phyloP scores from a whole-genome alignment of 2,113 vertebrate genomes.

The Malurus melanocephalus region DNA sequence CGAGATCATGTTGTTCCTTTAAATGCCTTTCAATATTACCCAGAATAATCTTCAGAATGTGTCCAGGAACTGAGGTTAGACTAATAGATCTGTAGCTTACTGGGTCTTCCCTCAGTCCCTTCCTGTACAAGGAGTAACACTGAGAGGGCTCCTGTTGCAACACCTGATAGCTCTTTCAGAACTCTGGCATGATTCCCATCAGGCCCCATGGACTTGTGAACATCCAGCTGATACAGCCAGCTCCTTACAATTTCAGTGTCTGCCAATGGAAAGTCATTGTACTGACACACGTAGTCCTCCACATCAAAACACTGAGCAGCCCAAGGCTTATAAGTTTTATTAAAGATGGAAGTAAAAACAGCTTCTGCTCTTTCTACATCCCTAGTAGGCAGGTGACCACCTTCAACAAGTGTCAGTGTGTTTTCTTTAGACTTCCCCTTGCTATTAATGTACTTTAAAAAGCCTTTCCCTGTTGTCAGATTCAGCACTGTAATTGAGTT shows the following conservation, averaged over 20 bases:
- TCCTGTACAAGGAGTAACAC: neutral
- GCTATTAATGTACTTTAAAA: neutral
- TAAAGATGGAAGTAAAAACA: neutral
- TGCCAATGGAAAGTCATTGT: neutral
- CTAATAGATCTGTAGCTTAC: neutral
- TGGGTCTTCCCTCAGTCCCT: neutral
- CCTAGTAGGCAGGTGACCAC: neutral
- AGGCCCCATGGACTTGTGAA: neutral
- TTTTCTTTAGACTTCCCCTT: neutral
- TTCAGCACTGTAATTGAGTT: neutral
- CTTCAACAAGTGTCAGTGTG: neutral
- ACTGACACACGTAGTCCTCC: neutral
- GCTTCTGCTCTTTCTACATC: neutral
- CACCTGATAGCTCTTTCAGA: neutral
- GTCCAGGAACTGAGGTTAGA: neutral
- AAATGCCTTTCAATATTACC: neutral
- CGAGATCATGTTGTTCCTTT: neutral
- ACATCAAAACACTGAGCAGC: neutral
- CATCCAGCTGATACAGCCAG: neutral
- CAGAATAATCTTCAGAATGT: neutral
- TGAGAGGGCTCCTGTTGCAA: neutral
- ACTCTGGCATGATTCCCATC: neutral
- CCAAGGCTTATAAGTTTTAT: neutral
- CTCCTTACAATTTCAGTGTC: neutral
- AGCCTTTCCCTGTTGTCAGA: neutral